Base-by-base conservation (phyloP, 2,113 vertebrate species). In the Setophaga coronata region DNA sequence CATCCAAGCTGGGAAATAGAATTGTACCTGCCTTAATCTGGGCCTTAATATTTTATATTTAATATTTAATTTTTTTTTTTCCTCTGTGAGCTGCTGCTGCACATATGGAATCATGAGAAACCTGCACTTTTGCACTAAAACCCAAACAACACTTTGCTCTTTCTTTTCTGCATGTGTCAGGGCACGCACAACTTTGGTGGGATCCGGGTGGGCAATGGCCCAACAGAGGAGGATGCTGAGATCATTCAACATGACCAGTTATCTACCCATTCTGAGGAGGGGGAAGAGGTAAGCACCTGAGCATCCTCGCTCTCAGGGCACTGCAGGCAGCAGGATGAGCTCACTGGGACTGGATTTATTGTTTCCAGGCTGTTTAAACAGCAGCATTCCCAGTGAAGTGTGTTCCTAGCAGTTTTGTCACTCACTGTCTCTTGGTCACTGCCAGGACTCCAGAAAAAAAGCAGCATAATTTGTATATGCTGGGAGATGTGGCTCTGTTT, bases 211-310 rank as follows among this genome's bases (percentile, higher is more conserved):
- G 99, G 99, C 94, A 99, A 99, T 34, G 99, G 99, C 62, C 99
- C 99, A n/a, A 99, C 99, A 1, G 99, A 99, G 90, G 99, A 99
- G 85, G 98, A 99, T 97, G 99, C 99, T 51, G 99, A 99, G 98
- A 99, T 99, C 97, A 99, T 99, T 94, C 99, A 99, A 93, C 99
- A 99, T 69, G 99, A 99, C 97, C 99, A 99, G 97, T 98, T 99
- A 36, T 98, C 99, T 7, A 99, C 98, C 87, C 98, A 99, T 71
- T 98, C 98, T 2, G 99, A 99, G 65, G 99, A 99, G n/a, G 99
- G 99, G 48, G 99, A 99, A 57, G 99, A 99, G 98, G 99, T 99
- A 98, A 99, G 98, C 34, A 13, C 62, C 72, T 43, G 66, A 67
- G 73, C 65, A 18, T 80, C 95, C 91, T 90, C 61, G 38, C 71